These are phyloP conservation scores for Syrista parreyssii DNA, from an alignment of 2,888 invertebrate genomes.

Conservation along the genomic window DNA sequence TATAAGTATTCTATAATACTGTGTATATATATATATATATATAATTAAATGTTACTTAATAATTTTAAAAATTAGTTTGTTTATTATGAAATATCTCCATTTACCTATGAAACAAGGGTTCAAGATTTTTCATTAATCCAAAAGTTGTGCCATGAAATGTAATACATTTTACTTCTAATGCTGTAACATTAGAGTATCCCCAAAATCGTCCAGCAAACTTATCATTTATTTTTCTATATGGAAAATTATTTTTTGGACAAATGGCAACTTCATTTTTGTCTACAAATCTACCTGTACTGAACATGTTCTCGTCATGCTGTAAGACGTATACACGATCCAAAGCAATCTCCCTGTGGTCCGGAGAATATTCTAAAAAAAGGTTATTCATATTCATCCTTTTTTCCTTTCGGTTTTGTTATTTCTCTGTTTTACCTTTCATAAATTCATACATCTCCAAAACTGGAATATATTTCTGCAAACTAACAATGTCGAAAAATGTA, in stretches of 20 bases:
- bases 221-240: slow-evolving; percentile 59
- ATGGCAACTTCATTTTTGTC: slow-evolving; percentile 80
- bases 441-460: slow-evolving; percentile 89
- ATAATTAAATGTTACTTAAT: slow-evolving; percentile 7
- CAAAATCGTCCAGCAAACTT: slow-evolving; percentile 73
- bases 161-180: slow-evolving; percentile 78
- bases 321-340: slow-evolving; percentile 85
- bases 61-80: slow-evolving; percentile 1
- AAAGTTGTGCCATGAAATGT: slow-evolving; percentile 84
- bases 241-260: slow-evolving; percentile 59
- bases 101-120: slow-evolving; percentile 66
- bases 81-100: slow-evolving; percentile 20
- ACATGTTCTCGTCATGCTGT: slow-evolving; percentile 88
- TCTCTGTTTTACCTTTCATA: slow-evolving; percentile 70
- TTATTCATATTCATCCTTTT: no score
- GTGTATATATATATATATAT: no score
- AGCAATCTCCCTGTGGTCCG: slow-evolving; percentile 61
- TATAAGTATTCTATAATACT: slow-evolving; percentile 35
- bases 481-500: slow-evolving; percentile 85
- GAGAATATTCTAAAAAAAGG: slow-evolving; percentile 64
- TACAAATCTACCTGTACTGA: slow-evolving; percentile 82
- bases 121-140: slow-evolving; percentile 73
- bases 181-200: slow-evolving; percentile 78
- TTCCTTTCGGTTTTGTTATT: not conserved
- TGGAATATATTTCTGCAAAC: slow-evolving; percentile 82